Conservation (phyloP, 2,797 vertebrate genomes). For the Simalia tracyae region DNA sequence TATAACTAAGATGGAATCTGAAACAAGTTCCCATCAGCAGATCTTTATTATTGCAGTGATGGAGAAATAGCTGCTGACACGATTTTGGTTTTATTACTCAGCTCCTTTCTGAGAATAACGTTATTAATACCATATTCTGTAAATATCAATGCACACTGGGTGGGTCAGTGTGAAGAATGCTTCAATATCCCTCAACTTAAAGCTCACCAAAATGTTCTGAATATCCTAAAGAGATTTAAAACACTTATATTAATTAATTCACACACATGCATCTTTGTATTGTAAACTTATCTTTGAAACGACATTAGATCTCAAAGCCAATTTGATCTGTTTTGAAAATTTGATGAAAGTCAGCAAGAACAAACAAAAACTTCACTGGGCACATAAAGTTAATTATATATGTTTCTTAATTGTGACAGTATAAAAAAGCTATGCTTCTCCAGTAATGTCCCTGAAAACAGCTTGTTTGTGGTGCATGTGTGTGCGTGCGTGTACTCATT, state of each 20-base stretch:
- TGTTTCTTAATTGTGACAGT: not conserved
- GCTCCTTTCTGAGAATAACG: not conserved
- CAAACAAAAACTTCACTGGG: not conserved
- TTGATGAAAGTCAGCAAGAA: not conserved
- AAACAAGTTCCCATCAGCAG: not conserved
- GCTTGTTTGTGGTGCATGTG: not conserved
- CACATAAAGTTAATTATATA: not conserved
- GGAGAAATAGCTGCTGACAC: not conserved
- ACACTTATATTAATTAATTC: not conserved
- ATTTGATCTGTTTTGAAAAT: not conserved
- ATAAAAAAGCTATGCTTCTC: too few species aligned
- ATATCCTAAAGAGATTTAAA: not conserved
- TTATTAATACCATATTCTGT: not conserved
- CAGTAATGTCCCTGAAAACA: too few species aligned
- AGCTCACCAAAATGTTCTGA: not conserved
- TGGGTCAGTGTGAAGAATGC: not conserved
- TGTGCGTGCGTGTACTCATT: not conserved
- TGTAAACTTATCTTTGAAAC: not conserved
- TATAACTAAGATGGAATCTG: not conserved
- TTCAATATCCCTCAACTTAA: not conserved
- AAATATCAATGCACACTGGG: not conserved
- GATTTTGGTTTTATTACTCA: not conserved
- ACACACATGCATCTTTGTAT: not conserved
- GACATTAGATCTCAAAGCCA: not conserved
- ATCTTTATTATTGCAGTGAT: not conserved